A percentile compares a stretch with the other conserved stretches of the same genome.
These are phyloP conservation scores for Lepetodrilus schrolli DNA, from an alignment of 2,888 invertebrate species.

Conservation along the genomic window DNA sequence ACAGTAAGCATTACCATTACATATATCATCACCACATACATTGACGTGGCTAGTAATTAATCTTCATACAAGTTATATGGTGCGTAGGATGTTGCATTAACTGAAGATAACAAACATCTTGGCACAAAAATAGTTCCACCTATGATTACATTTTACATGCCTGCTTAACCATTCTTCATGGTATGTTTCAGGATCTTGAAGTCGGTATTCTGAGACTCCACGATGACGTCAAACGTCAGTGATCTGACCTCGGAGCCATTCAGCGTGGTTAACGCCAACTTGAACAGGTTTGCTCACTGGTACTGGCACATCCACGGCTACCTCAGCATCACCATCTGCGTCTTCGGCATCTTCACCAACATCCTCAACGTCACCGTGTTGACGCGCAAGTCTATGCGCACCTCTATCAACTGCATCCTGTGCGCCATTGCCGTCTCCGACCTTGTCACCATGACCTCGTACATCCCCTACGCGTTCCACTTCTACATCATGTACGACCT, in stretches of 20 bases:
- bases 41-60: too few relatives aligned
- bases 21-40: too few relatives aligned
- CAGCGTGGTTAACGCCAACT: neutral
- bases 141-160: neutral
- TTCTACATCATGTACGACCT: constrained; percentile 60
- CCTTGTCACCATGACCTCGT: constrained; percentile 88
- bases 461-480: constrained; percentile 90
- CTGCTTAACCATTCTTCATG: too few relatives aligned
- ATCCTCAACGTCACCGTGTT: constrained; percentile 91
- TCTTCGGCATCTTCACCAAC: constrained; percentile 91
- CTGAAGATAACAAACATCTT: neutral
- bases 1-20: too few relatives aligned
- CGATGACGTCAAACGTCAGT: neutral
- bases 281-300: constrained; percentile 46
- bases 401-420: constrained; percentile 91
- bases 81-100: neutral
- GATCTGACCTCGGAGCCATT: constrained; percentile 3
- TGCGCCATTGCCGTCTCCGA: constrained; percentile 91
- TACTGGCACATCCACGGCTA: constrained; percentile 83
- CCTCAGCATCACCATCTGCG: constrained; percentile 88
- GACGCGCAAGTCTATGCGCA: constrained; percentile 86
- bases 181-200: neutral
- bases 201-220: neutral
- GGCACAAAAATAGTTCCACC: neutral
- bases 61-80: too few relatives aligned